Evolutionary conservation across 2,113 vertebrate species (phyloP).

Genomic region (Rattus rattus): DNA sequence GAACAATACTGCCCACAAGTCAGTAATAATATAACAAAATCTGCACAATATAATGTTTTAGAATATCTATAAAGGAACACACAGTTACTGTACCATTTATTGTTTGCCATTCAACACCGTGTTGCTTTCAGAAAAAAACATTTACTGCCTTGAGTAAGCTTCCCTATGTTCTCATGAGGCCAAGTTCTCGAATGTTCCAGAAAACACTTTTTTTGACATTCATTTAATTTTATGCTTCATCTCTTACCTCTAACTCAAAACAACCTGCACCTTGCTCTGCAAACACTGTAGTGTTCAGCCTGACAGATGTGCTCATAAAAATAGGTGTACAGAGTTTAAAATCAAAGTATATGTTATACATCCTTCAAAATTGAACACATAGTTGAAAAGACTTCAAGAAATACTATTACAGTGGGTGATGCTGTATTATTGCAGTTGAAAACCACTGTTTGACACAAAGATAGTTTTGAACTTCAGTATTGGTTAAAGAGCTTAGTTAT

Average conservation of each 20-base stretch:
- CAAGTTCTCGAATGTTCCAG: constrained; percentile 57
- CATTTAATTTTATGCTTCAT: constrained; percentile 71
- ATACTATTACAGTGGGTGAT: neutral
- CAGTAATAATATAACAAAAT: constrained; percentile 51
- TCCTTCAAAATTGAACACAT: constrained; percentile 43
- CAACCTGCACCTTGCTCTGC: constrained; percentile 51
- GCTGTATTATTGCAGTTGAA: neutral
- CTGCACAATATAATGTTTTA: constrained; percentile 24
- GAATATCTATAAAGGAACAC: constrained; percentile 49
- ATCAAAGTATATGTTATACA: constrained; percentile 56
- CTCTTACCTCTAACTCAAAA: constrained; percentile 67
- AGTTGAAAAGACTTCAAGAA: constrained; percentile 15
- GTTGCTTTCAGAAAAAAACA: constrained; percentile 55
- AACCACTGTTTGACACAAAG: neutral
- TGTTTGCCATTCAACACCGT: constrained; percentile 23
- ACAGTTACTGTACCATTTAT: constrained; percentile 53
- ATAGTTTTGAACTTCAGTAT: neutral
- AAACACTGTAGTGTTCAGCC: constrained; percentile 47
- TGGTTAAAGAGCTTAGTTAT: neutral
- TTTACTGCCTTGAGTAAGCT: constrained; percentile 45
- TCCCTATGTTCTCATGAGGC: constrained; percentile 41
- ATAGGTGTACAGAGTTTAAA: constrained; percentile 40
- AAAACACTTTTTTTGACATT: constrained; percentile 66
- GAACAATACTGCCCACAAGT: constrained; percentile 46
- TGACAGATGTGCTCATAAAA: constrained; percentile 68